Evolutionary conservation across 2,888 invertebrate genomes (phyloP).

Genomic region (Sesia apiformis): DNA sequence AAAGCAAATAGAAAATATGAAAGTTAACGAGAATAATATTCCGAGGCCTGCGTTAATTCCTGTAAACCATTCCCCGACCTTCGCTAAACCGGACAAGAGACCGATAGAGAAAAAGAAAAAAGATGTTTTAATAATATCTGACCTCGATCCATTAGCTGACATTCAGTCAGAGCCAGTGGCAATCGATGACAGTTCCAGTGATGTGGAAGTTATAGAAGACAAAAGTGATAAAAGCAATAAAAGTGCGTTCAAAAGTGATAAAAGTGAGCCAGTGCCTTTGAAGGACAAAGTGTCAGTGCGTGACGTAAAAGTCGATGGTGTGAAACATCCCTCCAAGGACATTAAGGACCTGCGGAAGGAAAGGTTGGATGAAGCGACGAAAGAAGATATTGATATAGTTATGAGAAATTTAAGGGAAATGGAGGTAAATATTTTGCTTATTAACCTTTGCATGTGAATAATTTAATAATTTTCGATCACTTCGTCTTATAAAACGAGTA

Average conservation of each 20-base stretch:
- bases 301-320: slow-evolving; percentile 21
- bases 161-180: slow-evolving; percentile 39
- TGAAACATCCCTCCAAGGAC: slow-evolving; percentile 11
- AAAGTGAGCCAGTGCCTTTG: slow-evolving; percentile 58
- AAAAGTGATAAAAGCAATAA: slow-evolving; percentile 23
- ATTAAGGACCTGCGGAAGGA: slow-evolving; percentile 21
- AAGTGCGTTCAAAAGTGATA: slow-evolving; percentile 27
- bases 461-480: background rate
- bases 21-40: slow-evolving; percentile 51
- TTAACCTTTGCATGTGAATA: background rate
- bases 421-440: slow-evolving; percentile 30
- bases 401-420: slow-evolving; percentile 57
- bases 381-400: slow-evolving; percentile 47
- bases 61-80: slow-evolving; percentile 56
- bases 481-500: background rate
- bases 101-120: slow-evolving; percentile 59
- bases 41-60: slow-evolving; percentile 53
- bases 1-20: slow-evolving; percentile 51
- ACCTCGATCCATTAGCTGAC: slow-evolving; percentile 51
- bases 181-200: slow-evolving; percentile 66
- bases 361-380: slow-evolving; percentile 31
- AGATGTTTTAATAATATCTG: slow-evolving; percentile 52
- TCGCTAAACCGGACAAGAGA: slow-evolving; percentile 59
- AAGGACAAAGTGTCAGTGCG: slow-evolving; percentile 37
- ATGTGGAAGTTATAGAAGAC: slow-evolving; percentile 61